These are phyloP conservation scores for Philaenus spumarius DNA, from an alignment of 1,140 invertebrate species.

Conservation along the genomic window DNA sequence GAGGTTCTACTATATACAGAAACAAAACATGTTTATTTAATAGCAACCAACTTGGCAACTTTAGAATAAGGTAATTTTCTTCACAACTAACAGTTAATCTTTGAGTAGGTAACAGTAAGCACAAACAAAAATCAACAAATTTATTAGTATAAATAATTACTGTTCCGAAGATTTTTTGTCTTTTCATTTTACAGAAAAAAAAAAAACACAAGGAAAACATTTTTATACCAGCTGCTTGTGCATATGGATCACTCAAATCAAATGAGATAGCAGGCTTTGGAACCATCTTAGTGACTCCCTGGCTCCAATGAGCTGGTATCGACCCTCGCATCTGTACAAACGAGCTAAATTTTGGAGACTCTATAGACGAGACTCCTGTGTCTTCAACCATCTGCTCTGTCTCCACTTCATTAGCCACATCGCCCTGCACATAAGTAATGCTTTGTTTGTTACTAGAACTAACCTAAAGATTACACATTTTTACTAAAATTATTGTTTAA, in stretches of 20 bases:
- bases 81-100: no score
- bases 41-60: no score
- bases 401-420: slow-evolving; percentile 98
- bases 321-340: slow-evolving; percentile 95
- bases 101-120: no score
- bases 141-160: no score
- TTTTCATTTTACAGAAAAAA: no score
- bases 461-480: no score
- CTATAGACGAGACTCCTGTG: slow-evolving; percentile 69
- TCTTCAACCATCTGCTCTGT: slow-evolving; percentile 97
- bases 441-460: no score
- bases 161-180: no score
- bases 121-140: not conserved
- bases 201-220: not conserved
- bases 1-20: no score
- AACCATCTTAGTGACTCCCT: slow-evolving; percentile 96
- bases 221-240: slow-evolving; percentile 59
- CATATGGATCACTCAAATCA: slow-evolving; percentile 77
- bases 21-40: no score
- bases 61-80: no score
- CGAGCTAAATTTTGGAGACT: slow-evolving; percentile 72
- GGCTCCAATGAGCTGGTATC: slow-evolving; percentile 93
- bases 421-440: slow-evolving; percentile 52
- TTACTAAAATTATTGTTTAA: slow-evolving; percentile 10
- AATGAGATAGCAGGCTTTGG: slow-evolving; percentile 92